Base-by-base conservation (phyloP, 1,140 invertebrate species). In the Ips nitidus region DNA sequence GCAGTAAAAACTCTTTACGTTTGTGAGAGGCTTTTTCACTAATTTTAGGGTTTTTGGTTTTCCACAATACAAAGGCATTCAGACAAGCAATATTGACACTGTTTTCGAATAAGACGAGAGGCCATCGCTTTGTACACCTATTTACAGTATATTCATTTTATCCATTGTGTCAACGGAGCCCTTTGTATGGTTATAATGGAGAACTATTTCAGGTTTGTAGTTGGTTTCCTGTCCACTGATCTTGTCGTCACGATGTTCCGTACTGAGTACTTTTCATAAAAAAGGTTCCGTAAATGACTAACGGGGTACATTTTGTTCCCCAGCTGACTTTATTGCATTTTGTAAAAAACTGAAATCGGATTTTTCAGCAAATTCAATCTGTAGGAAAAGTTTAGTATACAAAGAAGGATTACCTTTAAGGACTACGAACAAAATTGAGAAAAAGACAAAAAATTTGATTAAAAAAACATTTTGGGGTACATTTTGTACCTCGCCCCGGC, bases 81-180 rank as follows among this genome's bases (percentile, higher is more conserved):
- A 70, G 66, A 36, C 67, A 67, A 45, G 3, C 2, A 52, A 68
- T 60, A 42, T 60, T 45, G 1, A 52, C n/a, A 22, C 77, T 71
- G 72, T 77, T 72, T 2, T 74, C 42, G 47, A 78, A 77, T 8
- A 76, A 45, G 40, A 65, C 72, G 71, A 77, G 71, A 2, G 76
- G 75, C 75, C 76, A 77, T 22, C 75, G 58, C 40, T 74, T 76
- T 40, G 72, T 77, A 73, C 76, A 77, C 64, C 76, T 59, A 60
- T 60, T 72, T 53, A 60, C 69, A 6, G 68, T 71, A 42, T 52
- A 73, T 58, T 62, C 52, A 69, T 41, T 71, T 71, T 64, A 55
- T 75, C 73, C 41, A 52, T 59, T 4, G 69, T 71, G 59, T 73
- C 72, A 5, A 75, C 70, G 3, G 70, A 72, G 68, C 68, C 72